Base-by-base conservation (phyloP, 2,888 invertebrate species). In the Polymixis lichenea region DNA sequence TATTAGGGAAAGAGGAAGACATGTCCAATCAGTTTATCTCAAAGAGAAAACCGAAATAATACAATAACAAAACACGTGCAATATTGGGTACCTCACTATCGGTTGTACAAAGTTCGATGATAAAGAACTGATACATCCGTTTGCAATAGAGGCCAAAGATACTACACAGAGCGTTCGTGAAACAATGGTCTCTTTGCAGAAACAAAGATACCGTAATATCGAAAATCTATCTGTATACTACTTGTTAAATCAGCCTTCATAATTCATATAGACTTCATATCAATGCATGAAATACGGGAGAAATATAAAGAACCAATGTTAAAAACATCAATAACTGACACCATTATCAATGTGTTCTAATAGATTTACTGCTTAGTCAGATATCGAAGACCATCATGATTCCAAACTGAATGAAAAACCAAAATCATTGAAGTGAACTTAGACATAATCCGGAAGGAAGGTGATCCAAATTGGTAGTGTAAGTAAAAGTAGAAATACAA, bases 101-200 rank as follows among this genome's bases (percentile, higher is more conserved):
- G 19, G 55, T 38, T 49, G 78, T 70, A 74, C 82, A 77, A 77
- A 80, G 87, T 82, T 46, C 87, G 60, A 53, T 66, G 70, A 84
- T 80, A 82, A 84, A 68, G 38, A 71, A 53, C 53, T 32, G 32
- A 78, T 60, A 69, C 79, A 83, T 72, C 79, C 70, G 78, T 77
- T 67, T 77, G 32, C 66, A 75, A n/a, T 58, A n/a, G 17, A 60
- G 43, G 67, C 55, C 17, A 64, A 5, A 77, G 49, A 60, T 61
- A 72, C n/a, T 72, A 51, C 49, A 69, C 46, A 61, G 51, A 56
- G 65, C 19, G 28, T 2, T 51, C 13, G 13, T 55, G 17, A 77
- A 56, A 72, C 68, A 80, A 72, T 64, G 4, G 28, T 11, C 4
- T n/a, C 22, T 51, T 17, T 82, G 43, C 46, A 28, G 32, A 82